These are phyloP conservation scores for Drosophila paramelanica DNA, from an alignment of 2,888 invertebrate species.

Conservation along the genomic window DNA sequence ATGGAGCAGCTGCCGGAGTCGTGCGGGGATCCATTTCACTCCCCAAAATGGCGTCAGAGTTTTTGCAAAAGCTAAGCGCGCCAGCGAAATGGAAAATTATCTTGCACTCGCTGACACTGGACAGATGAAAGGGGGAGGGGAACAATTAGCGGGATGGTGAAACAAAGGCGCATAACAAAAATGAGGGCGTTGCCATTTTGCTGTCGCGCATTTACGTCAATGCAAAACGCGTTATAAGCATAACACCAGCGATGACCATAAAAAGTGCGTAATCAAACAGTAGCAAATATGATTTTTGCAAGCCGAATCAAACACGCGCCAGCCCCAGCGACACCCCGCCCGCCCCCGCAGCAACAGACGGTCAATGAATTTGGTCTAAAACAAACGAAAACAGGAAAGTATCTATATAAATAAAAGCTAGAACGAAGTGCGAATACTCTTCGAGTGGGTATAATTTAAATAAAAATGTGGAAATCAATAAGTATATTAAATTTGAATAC, in stretches of 20 bases:
- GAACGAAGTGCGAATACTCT: constrained; percentile 23
- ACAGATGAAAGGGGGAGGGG: too few species aligned
- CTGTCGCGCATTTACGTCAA: constrained; percentile 53
- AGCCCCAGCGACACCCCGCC: neutral
- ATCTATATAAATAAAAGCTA: neutral
- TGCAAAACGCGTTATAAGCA: constrained; percentile 40
- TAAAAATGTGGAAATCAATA: too few species aligned
- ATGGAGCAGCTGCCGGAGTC: constrained; percentile 18
- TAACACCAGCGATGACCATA: constrained; percentile 33
- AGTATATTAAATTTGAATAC: too few species aligned
- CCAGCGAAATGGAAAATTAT: constrained; percentile 40
- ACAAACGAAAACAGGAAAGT: constrained; percentile 19
- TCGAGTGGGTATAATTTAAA: neutral
- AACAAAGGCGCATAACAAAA: neutral
- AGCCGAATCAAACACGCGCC: constrained; percentile 47
- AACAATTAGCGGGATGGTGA: neutral
- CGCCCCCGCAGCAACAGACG: neutral
- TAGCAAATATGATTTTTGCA: constrained; percentile 27
- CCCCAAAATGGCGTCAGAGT: constrained; percentile 21
- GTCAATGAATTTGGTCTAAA: constrained; percentile 21
- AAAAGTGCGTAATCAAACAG: constrained; percentile 57
- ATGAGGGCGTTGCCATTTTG: constrained; percentile 31
- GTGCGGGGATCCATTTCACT: constrained; percentile 4
- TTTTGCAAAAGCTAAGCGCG: constrained; percentile 15
- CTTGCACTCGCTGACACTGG: constrained; percentile 31